Base-by-base conservation (phyloP, 2,888 invertebrate genomes). In the Philereme transversata region DNA sequence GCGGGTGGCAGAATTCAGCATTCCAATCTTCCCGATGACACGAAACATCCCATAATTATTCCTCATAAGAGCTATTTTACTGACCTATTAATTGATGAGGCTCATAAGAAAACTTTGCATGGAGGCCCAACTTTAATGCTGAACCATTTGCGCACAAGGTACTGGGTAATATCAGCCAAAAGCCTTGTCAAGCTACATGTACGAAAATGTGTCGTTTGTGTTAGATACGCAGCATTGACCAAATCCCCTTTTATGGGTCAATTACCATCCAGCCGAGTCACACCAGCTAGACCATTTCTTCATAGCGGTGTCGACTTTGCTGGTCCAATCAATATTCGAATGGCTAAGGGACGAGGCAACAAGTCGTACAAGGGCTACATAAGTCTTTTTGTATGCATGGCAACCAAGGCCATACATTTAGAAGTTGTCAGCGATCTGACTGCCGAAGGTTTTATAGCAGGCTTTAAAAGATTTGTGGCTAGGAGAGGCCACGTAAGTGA, bases 361-460 rank as follows among this genome's bases (percentile, higher is more conserved):
- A n/a, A 45, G 3, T 51, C 68, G 4, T 54, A 51, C 45, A 67
- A 69, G 38, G 68, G 68, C 0, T 68, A 65, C 74, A 73, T 52
- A 7, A 6, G 48, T 9, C 33, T 55, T 1, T 55, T 55, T 9
- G 35, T 55, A 3, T 55, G 55, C 9, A 64, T 75, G 67, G 58
- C 61, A 0, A 72, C 75, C 0, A 63, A 67, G 6, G 78, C 76
- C 0, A 57, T 76, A 5, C 78, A 78, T 53, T 45, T 80, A 0
- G 80, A 81, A 53, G 58, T 69, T 3, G 77, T 79, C 0, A 67
- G 67, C 0, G 74, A 75, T 8, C 60, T 79, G 3, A 70, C 76
- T 34, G 22, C 22, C 22, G 5, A 40, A 57, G 75, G 69, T 1
- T 75, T 75, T 60, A 11, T 74, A 4, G 69, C 70, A 4, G 74